Evolutionary conservation across 2,113 vertebrate species (phyloP).

Genomic region (Danio rerio): DNA sequence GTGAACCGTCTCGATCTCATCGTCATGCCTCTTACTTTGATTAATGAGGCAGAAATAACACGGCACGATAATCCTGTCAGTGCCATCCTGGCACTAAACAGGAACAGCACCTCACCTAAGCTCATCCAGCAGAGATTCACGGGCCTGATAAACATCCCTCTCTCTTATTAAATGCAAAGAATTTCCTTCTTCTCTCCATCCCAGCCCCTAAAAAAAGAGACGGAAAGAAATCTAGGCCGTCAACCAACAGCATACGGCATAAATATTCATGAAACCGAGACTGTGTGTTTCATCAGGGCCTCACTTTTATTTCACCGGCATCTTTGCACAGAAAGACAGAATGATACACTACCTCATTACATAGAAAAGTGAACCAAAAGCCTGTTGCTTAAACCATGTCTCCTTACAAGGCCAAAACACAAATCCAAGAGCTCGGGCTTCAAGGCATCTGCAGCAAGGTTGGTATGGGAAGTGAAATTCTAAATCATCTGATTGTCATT

Average conservation of each 20-base stretch:
- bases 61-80: constrained; percentile 45
- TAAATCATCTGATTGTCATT: constrained; percentile 29
- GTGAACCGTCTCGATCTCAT: constrained; percentile 58
- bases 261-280: constrained; percentile 31
- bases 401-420: constrained; percentile 29
- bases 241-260: background rate
- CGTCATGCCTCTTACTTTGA: constrained; percentile 57
- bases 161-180: constrained; percentile 32
- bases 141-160: constrained; percentile 18
- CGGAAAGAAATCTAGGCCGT: constrained; percentile 25
- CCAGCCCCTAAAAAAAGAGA: constrained; percentile 1
- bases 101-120: constrained; percentile 13
- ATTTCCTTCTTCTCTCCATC: background rate
- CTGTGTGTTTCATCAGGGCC: constrained; percentile 20
- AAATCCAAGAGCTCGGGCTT: background rate
- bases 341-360: constrained; percentile 34
- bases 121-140: constrained; percentile 20
- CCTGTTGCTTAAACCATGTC: constrained; percentile 16
- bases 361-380: background rate
- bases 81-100: constrained; percentile 21
- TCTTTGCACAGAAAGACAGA: constrained; percentile 22
- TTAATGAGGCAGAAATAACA: constrained; percentile 56
- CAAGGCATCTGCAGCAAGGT: background rate
- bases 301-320: constrained; percentile 32
- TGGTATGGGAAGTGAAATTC: constrained; percentile 21